Evolutionary conservation across 2,797 vertebrate genomes (phyloP).

Genomic region (Aphelocoma californica): DNA sequence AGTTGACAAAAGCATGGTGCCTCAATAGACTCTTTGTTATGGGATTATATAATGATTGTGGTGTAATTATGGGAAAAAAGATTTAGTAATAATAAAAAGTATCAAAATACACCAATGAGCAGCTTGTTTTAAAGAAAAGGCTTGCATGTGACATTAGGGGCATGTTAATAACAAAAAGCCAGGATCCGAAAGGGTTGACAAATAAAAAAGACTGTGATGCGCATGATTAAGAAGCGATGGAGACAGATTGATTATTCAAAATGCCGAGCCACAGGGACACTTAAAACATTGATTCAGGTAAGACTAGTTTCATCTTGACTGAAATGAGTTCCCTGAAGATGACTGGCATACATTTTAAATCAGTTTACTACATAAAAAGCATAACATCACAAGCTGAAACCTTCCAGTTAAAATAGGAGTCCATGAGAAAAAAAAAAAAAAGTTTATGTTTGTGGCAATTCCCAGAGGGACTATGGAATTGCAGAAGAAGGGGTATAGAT

Average conservation of each 20-base stretch:
- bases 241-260: slow-evolving; percentile 92
- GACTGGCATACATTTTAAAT: slow-evolving; percentile 75
- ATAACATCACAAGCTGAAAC: slow-evolving; percentile 51
- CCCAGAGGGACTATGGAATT: slow-evolving; percentile 42
- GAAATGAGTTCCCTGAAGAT: slow-evolving; percentile 81
- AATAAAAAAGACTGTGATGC: slow-evolving; percentile 79
- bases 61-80: slow-evolving; percentile 94
- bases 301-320: slow-evolving; percentile 84
- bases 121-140: slow-evolving; percentile 86
- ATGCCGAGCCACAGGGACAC: slow-evolving; percentile 84
- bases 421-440: slow-evolving; percentile 6
- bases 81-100: slow-evolving; percentile 95
- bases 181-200: slow-evolving; percentile 83
- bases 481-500: slow-evolving; percentile 31
- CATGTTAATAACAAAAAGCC: slow-evolving; percentile 80
- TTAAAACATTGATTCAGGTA: slow-evolving; percentile 87
- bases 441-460: slow-evolving; percentile 60
- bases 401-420: slow-evolving; percentile 43
- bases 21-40: slow-evolving; percentile 98
- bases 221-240: slow-evolving; percentile 84
- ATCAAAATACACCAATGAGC: slow-evolving; percentile 85
- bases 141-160: slow-evolving; percentile 80
- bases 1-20: slow-evolving; percentile 94
- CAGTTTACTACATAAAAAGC: slow-evolving; percentile 69
- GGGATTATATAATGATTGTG: slow-evolving; percentile 99